Percentiles rank a stretch among this genome's conserved stretches.
Conservation (phyloP, 2,797 vertebrate genomes). For the Gastrophryne carolinensis region DNA sequence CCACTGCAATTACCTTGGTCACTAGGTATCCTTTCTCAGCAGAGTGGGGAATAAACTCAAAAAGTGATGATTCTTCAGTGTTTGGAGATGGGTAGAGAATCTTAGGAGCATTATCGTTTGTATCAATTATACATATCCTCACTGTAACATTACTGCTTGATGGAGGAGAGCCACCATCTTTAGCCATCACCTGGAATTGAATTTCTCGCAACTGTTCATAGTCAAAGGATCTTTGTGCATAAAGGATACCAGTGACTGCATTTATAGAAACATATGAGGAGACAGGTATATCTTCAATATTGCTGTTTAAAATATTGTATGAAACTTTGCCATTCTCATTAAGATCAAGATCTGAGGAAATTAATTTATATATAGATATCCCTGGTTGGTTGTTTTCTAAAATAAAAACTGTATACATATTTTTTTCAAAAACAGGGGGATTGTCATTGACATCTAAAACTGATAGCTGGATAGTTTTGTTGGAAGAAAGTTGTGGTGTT, state of each 20-base stretch:
- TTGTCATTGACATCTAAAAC: constrained; percentile 53
- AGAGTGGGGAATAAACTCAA: constrained; percentile 68
- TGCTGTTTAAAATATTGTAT: constrained; percentile 58
- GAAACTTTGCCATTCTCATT: constrained; percentile 62
- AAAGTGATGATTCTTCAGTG: constrained; percentile 65
- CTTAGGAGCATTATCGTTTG: constrained; percentile 84
- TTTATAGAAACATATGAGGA: constrained; percentile 62
- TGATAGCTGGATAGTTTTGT: constrained; percentile 1
- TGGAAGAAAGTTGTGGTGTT: constrained; percentile 18
- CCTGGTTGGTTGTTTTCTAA: constrained; percentile 64
- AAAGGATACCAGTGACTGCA: constrained; percentile 63
- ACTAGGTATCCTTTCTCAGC: constrained; percentile 77
- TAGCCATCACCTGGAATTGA: constrained; percentile 75
- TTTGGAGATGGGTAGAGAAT: constrained; percentile 73
- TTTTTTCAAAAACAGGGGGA: constrained; percentile 16
- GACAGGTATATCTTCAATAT: constrained; percentile 54
- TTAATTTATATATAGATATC: constrained; percentile 58
- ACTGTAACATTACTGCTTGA: constrained; percentile 74
- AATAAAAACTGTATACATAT: constrained; percentile 30
- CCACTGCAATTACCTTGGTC: constrained; percentile 73
- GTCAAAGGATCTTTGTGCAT: constrained; percentile 65
- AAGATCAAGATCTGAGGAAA: constrained; percentile 63
- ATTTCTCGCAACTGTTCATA: constrained; percentile 72
- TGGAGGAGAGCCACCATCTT: constrained; percentile 78
- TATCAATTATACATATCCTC: constrained; percentile 81